Evolutionary conservation across 2,888 invertebrate genomes (phyloP), one percentile per base, ranked within the genome.

Genomic region (Willowsia nigromaculata): DNA sequence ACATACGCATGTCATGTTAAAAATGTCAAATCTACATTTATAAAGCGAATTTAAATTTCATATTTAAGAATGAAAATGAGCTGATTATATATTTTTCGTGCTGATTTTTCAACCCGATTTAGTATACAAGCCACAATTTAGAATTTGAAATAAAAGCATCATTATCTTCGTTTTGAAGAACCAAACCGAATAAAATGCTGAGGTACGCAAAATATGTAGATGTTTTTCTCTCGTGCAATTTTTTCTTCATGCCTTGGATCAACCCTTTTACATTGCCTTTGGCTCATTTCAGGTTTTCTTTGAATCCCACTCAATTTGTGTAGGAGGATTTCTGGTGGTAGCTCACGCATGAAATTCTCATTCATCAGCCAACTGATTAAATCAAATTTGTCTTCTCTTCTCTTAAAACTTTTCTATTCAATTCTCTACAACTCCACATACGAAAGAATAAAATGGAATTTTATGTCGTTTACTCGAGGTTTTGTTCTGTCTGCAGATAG

Each of bases 341-440:
- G 62, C 53, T 65, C 81, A 90, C 82, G 85, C 85, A 90, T 89
- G 82, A 90, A 90, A 86, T 90, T 82, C 82, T 81, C 89, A 85
- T 90, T 86, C 85, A 68, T 90, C 89, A 85, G 33, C 47, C 47
- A n/a, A 47, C 74, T 82, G 87, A 87, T 87, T 87, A 82, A 82
- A 87, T 87, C 78, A 85, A 74, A 18, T 40, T 74, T 37, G 27
- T 80, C 22, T 59, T 40, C 78, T 25, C 47, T 47, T 59, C 33
- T 43, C 22, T 25, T 2, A 30, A 62, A 65, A 56, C 62, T 30
- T 50, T 11, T 83, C 25, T n/a, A 33, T 59, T 40, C 15, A 33
- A 15, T 76, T 22, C 59, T 37, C 37, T 37, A 6, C 37, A 7
- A 6, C 22, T 59, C 59, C 9, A 22, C 6, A 13, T 53, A 59